phyloP scores from a whole-genome alignment of 2,888 invertebrate species.

The Lymantria dispar region DNA sequence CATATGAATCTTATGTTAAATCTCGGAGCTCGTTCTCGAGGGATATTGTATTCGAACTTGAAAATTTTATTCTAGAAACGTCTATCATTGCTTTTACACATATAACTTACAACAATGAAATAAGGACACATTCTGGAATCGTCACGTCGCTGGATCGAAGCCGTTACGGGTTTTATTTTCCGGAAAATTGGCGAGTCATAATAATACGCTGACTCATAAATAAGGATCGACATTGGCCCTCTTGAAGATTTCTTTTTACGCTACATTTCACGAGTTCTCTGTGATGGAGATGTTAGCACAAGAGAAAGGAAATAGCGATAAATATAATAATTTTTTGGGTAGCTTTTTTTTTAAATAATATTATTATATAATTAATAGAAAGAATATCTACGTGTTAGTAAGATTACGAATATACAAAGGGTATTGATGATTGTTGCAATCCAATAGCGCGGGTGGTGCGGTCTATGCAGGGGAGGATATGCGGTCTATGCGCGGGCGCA shows the following conservation, averaged over 20 bases:
- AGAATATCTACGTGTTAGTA: neutral
- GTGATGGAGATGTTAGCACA: conserved; percentile 16
- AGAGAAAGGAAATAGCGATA: conserved; percentile 23
- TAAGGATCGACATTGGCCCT: conserved; percentile 76
- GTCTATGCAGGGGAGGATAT: too few relatives aligned
- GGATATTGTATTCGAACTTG: too few relatives aligned
- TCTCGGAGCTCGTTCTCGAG: too few relatives aligned
- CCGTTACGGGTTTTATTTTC: conserved; percentile 70
- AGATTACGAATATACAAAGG: too few relatives aligned
- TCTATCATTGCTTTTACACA: too few relatives aligned
- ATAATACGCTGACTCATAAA: conserved; percentile 79
- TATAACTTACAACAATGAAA: conserved; percentile 38
- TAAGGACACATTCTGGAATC: conserved; percentile 55
- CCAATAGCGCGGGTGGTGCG: too few relatives aligned
- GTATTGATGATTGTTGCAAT: too few relatives aligned
- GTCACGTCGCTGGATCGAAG: conserved; percentile 53
- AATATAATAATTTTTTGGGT: neutral
- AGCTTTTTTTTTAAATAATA: too few relatives aligned
- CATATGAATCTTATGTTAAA: too few relatives aligned
- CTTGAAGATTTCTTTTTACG: conserved; percentile 75
- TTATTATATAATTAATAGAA: too few relatives aligned
- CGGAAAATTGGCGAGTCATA: conserved; percentile 81
- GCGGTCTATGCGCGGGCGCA: too few relatives aligned
- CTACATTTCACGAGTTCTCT: conserved; percentile 69
- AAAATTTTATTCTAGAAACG: too few relatives aligned